Evolutionary conservation across 2,888 invertebrate genomes (phyloP).

Genomic region (Drosophila imparisetae): DNA sequence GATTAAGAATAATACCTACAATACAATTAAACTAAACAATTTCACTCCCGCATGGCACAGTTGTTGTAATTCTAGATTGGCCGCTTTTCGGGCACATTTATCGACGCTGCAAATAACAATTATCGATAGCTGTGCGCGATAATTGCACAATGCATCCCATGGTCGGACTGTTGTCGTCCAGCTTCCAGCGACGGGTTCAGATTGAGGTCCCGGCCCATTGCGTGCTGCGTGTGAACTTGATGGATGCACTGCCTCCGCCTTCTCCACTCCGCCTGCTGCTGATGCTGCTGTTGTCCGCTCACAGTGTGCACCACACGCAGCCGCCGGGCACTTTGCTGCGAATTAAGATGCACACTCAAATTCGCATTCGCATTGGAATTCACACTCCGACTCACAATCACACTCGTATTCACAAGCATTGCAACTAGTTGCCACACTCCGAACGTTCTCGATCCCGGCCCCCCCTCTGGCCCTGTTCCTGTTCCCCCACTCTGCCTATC

Average conservation of each 20-base stretch:
- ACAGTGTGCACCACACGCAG: constrained; percentile 30
- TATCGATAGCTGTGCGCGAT: constrained; percentile 10
- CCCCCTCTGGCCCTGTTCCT: not conserved
- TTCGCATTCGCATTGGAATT: constrained; percentile 25
- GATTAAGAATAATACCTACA: not conserved
- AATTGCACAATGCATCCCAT: constrained; percentile 20
- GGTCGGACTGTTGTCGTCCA: constrained; percentile 11
- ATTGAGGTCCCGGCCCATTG: constrained; percentile 33
- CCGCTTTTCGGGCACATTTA: not conserved
- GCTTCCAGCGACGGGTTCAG: constrained; percentile 10
- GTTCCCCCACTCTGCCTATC: not conserved
- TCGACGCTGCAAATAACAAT: not conserved
- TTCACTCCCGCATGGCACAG: not conserved
- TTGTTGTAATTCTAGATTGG: not conserved
- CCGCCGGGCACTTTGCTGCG: constrained; percentile 64
- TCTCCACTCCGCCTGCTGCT: not conserved
- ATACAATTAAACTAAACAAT: not conserved
- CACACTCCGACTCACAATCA: not conserved
- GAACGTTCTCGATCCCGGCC: not conserved
- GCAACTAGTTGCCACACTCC: constrained; percentile 20
- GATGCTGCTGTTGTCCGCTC: constrained; percentile 1
- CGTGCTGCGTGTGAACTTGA: constrained; percentile 76
- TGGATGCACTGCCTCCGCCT: constrained; percentile 74
- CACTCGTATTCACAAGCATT: constrained; percentile 13
- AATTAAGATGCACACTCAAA: constrained; percentile 58